phyloP scores from a whole-genome alignment of 2,888 invertebrate species.

The Caenorhabditis panamensis region DNA sequence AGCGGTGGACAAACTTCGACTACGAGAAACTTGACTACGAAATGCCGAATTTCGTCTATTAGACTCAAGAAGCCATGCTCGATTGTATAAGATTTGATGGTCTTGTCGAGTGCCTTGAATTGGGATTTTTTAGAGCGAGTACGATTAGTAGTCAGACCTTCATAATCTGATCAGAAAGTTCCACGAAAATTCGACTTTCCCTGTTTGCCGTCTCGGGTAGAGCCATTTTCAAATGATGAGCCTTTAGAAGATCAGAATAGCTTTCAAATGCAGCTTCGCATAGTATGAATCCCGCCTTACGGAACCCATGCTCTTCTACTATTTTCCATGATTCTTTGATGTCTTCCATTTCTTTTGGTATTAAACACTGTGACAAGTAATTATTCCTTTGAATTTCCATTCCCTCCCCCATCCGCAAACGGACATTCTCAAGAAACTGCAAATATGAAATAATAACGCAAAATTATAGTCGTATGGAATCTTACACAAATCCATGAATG shows the following conservation, averaged over 20 bases:
- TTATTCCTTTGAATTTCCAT: constrained; percentile 74
- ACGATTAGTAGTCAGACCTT: constrained; percentile 34
- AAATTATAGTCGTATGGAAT: not conserved
- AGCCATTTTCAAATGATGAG: constrained; percentile 66
- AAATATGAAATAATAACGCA: constrained; percentile 19
- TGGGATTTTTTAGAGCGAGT: not conserved
- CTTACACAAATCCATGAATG: constrained; percentile 74
- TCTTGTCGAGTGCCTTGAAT: constrained; percentile 73
- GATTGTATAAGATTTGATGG: constrained; percentile 71
- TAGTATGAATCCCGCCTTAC: constrained; percentile 70
- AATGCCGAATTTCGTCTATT: constrained; percentile 69
- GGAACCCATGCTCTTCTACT: constrained; percentile 70
- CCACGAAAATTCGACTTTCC: constrained; percentile 62
- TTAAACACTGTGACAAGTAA: constrained; percentile 77
- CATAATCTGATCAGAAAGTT: constrained; percentile 71
- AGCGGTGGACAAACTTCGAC: constrained; percentile 79
- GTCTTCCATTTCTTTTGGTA: constrained; percentile 65
- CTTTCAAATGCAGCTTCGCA: constrained; percentile 70
- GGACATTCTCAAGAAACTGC: constrained; percentile 72
- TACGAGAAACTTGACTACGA: constrained; percentile 73
- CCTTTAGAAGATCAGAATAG: constrained; percentile 68
- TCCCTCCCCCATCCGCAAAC: constrained; percentile 74
- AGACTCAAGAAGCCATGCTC: constrained; percentile 71
- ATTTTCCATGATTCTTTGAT: constrained; percentile 67
- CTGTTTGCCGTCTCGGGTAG: constrained; percentile 60